Evolutionary conservation across 1,140 invertebrate species (phyloP).

Genomic region (Polypedilum vanderplanki): DNA sequence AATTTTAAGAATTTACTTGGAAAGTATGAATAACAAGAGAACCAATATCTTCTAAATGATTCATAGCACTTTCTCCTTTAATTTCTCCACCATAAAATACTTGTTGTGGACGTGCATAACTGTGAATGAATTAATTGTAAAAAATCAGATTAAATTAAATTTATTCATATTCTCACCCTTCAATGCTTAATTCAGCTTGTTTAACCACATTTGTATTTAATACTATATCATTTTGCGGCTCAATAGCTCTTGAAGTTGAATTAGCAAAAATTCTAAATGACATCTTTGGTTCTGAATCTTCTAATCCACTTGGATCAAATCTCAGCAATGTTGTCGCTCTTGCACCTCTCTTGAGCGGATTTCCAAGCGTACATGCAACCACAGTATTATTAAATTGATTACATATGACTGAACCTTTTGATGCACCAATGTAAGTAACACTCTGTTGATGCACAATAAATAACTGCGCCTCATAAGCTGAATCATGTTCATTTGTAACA

Average conservation of each 20-base stretch:
- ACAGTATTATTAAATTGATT: constrained; percentile 65
- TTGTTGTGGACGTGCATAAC: constrained; percentile 61
- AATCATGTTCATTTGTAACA: constrained; percentile 72
- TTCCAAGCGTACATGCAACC: constrained; percentile 76
- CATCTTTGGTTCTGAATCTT: constrained; percentile 61
- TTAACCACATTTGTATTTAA: constrained; percentile 65
- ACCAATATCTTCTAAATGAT: constrained; percentile 77
- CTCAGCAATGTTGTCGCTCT: constrained; percentile 56
- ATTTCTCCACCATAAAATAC: constrained; percentile 81
- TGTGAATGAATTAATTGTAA: constrained; percentile 38
- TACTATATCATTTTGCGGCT: constrained; percentile 49
- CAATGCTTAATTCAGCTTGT: constrained; percentile 71
- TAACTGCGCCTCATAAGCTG: constrained; percentile 84
- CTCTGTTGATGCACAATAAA: constrained; percentile 70
- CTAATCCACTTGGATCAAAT: constrained; percentile 69
- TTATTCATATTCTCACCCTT: constrained; percentile 53
- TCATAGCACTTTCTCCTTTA: constrained; percentile 74
- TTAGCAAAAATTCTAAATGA: constrained; percentile 70
- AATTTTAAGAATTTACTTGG: constrained; percentile 48
- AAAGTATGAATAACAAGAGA: constrained; percentile 77
- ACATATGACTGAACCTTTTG: constrained; percentile 55
- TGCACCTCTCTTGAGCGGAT: constrained; percentile 65
- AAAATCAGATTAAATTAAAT: constrained; percentile 6
- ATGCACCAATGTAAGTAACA: constrained; percentile 69
- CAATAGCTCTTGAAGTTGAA: constrained; percentile 72